phyloP scores from a whole-genome alignment of 2,888 invertebrate species.

The Agrochola macilenta region DNA sequence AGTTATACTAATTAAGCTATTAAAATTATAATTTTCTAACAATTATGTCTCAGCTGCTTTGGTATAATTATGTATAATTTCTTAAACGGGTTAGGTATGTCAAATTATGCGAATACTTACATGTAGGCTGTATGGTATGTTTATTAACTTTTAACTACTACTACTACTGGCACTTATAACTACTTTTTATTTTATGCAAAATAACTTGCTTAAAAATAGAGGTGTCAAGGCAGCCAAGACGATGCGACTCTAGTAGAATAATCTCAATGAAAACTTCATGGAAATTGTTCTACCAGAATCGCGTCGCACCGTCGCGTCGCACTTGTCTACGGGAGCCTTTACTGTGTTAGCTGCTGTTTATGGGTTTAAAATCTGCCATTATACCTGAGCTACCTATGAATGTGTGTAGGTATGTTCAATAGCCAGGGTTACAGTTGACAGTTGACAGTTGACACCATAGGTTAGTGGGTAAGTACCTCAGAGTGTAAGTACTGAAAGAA shows the following conservation, averaged over 20 bases:
- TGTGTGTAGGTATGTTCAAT: no score
- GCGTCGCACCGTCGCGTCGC: no score
- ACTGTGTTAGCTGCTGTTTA: no score
- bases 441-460: neutral
- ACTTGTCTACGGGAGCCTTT: no score
- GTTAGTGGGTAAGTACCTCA: neutral
- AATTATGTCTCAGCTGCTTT: conserved; percentile 21
- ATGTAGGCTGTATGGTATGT: neutral
- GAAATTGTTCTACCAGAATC: no score
- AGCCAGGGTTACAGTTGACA: no score
- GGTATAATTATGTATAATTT: conserved; percentile 17
- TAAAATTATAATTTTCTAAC: conserved; percentile 21
- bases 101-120: conserved; percentile 13
- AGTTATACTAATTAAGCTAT: conserved; percentile 37
- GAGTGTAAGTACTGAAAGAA: no score
- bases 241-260: no score
- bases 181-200: neutral
- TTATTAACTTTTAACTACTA: conserved; percentile 11
- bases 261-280: no score
- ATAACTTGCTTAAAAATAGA: neutral
- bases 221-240: neutral
- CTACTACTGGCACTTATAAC: no score
- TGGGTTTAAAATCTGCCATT: no score
- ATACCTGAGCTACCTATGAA: no score
- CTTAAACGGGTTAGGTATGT: conserved; percentile 15